These are phyloP conservation scores for Campylomormyrus tamandua DNA, from an alignment of 2,113 vertebrate species.

Conservation along the genomic window DNA sequence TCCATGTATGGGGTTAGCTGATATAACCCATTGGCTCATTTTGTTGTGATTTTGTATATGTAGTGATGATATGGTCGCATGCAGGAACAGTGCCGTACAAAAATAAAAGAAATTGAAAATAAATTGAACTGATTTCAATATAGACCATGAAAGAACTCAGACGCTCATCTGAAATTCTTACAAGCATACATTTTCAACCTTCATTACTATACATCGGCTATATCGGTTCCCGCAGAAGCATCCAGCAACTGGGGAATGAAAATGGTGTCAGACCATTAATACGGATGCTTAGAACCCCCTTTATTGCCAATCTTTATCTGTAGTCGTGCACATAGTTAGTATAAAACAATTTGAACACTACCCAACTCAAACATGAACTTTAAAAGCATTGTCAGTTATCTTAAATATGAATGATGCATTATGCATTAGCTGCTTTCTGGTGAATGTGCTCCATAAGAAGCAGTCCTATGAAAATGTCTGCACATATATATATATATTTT, in stretches of 20 bases:
- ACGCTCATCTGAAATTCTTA: not conserved
- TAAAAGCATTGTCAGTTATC: not conserved
- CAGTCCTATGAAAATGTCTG: not conserved
- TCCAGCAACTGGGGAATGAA: not conserved
- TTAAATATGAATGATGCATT: not conserved
- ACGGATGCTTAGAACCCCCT: not conserved
- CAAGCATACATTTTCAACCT: not conserved
- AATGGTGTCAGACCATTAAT: not conserved
- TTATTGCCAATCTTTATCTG: not conserved
- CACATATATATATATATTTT: not conserved
- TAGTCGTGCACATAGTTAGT: not conserved
- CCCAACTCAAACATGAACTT: not conserved
- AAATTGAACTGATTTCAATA: not conserved
- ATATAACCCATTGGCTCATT: not conserved
- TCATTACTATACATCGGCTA: not conserved
- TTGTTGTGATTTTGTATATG: not conserved
- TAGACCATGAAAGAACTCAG: not conserved
- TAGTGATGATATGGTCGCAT: not conserved
- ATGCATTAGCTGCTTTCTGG: not conserved
- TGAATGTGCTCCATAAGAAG: not conserved
- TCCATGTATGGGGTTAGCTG: not conserved
- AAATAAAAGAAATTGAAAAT: not conserved
- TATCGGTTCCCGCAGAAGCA: not conserved
- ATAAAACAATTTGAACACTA: not conserved
- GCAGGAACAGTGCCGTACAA: not conserved